These are phyloP conservation scores for Gryllus longicercus DNA, from an alignment of 2,888 invertebrate species.

Conservation along the genomic window DNA sequence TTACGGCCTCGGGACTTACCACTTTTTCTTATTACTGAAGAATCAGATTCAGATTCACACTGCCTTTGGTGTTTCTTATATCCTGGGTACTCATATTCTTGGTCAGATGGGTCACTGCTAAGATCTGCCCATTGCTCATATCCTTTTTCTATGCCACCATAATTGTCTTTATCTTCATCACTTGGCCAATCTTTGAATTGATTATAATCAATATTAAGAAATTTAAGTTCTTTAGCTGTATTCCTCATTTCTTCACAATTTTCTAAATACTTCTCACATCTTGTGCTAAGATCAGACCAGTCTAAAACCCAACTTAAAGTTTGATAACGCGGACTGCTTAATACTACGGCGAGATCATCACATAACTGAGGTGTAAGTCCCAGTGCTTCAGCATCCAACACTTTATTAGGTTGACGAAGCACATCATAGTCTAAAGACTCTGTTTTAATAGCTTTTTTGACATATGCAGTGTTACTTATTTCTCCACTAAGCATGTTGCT, in stretches of 20 bases:
- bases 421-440: slow-evolving; percentile 45
- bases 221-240: slow-evolving; percentile 68
- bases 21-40: slow-evolving; percentile 26
- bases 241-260: slow-evolving; percentile 49
- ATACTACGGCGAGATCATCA: slow-evolving; percentile 66
- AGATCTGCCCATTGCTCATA: slow-evolving; percentile 49
- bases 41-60: slow-evolving; percentile 32
- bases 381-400: slow-evolving; percentile 62
- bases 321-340: slow-evolving; percentile 68
- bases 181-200: slow-evolving; percentile 63
- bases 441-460: slow-evolving; percentile 43
- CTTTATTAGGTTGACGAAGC: slow-evolving; percentile 47
- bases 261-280: slow-evolving; percentile 55
- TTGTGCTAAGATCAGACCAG: slow-evolving; percentile 55
- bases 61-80: slow-evolving; percentile 26
- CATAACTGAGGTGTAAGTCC: slow-evolving; percentile 63
- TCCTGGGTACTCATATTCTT: slow-evolving; percentile 20
- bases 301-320: slow-evolving; percentile 67
- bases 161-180: slow-evolving; percentile 53
- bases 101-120: slow-evolving; percentile 24
- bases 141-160: slow-evolving; percentile 63
- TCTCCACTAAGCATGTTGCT: neutral
- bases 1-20: slow-evolving; percentile 42
- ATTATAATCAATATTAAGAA: slow-evolving; percentile 67
- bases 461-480: neutral